Base-by-base conservation (phyloP, 1,140 invertebrate species). In the Diuraphis noxia region DNA sequence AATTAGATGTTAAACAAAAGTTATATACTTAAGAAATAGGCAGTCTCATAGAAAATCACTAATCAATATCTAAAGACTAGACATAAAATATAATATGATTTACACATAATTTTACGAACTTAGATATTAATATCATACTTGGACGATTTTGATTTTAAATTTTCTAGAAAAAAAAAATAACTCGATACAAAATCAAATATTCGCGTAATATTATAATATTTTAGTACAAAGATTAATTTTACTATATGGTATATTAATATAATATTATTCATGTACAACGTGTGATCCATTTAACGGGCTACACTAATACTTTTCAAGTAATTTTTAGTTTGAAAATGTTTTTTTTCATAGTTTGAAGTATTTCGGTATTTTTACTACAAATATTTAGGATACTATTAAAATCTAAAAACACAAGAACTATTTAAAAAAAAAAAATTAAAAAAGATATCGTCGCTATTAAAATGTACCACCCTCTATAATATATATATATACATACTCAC, bases 11-110 rank as follows among this genome's bases (percentile, higher is more conserved):
- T 91, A 82, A 46, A 82, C 2, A 81, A 82, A 91, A 82, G 89
- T 91, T 81, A 25, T 52, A 52, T 34, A 91, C 89, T 91, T 91
- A 90, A 81, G 72, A 91, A 82, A 82, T 91, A 91, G 89, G 77
- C 89, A 91, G 89, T 91, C 89, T 91, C 46, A 91, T 91, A 91
- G 89, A 91, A 46, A 91, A 91, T 91, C 89, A 91, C 89, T 91
- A 91, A 82, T 82, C 49, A 82, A 49, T 25, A 86, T 91, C 89
- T 81, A 82, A 81, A 34, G 23, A 81, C 89, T 81, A 91, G 72
- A 77, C 43, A 77, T 17, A 90, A 36, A 79, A 77, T 43, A 46
- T 79, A 77, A 23, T 23, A 72, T n/a, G 34, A 72, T 72, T n/a
- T 72, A 86, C 41, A 52, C 82, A 85, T n/a, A 85, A 34, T 52